Percentiles rank a stretch among this genome's conserved stretches.
phyloP scores from a whole-genome alignment of 2,888 invertebrate genomes.

The Aleiodes leptofemur region DNA sequence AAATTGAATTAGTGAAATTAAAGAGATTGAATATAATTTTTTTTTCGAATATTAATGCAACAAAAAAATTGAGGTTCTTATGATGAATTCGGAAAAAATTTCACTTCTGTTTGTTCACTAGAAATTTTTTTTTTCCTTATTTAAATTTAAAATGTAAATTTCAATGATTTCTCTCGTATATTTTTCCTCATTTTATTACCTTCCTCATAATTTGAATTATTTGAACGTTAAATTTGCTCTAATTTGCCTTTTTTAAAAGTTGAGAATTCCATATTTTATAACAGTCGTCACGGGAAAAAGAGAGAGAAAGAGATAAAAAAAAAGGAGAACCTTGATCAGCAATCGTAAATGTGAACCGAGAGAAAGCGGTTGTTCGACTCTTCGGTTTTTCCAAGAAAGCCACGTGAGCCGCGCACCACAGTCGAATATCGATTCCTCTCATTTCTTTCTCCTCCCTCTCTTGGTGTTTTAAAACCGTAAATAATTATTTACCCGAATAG shows the following conservation, averaged over 20 bases:
- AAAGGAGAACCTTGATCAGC: slow-evolving; percentile 62
- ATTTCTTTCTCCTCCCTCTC: slow-evolving; percentile 1
- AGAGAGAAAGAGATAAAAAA: slow-evolving; percentile 47
- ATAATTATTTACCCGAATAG: slow-evolving; percentile 22
- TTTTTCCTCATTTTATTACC: background rate
- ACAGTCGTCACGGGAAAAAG: slow-evolving; percentile 37
- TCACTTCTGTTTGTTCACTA: too few relatives aligned
- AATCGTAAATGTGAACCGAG: slow-evolving; percentile 66
- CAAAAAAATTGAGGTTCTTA: background rate
- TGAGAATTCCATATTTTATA: slow-evolving; percentile 18
- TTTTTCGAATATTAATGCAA: background rate
- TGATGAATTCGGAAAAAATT: too few relatives aligned
- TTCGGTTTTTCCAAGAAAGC: slow-evolving; percentile 67
- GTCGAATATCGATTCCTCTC: slow-evolving; percentile 33
- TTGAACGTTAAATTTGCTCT: background rate
- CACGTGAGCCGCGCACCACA: slow-evolving; percentile 32
- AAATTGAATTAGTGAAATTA: background rate
- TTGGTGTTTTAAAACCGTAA: slow-evolving; percentile 7
- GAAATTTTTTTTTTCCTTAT: too few relatives aligned
- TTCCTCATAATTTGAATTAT: background rate
- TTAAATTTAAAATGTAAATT: too few relatives aligned
- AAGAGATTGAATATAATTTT: background rate
- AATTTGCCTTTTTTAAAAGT: slow-evolving; percentile 10
- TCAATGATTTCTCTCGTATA: background rate
- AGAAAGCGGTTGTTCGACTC: slow-evolving; percentile 65